Percentiles rank a stretch among this genome's conserved stretches.
phyloP scores from a whole-genome alignment of 1,140 invertebrate species.

The Trichonephila inaurata region DNA sequence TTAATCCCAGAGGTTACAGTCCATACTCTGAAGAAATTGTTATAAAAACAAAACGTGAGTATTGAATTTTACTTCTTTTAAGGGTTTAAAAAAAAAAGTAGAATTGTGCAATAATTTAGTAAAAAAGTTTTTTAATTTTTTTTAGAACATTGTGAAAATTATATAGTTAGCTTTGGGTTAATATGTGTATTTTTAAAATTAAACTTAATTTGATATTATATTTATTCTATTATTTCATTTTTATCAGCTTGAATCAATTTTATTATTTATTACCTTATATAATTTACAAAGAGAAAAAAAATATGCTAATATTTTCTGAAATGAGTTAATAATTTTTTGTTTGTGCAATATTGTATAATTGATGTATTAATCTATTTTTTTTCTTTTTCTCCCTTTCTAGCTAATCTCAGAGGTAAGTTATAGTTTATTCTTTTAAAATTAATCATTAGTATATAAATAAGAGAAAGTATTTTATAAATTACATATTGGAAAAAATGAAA shows the following conservation, averaged over 20 bases:
- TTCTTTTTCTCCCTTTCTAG: conserved; percentile 18
- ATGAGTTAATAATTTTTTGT: not conserved
- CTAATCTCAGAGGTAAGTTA: conserved; percentile 69
- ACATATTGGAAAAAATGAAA: not conserved
- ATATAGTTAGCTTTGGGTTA: too few species aligned
- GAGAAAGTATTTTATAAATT: not conserved
- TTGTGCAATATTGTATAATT: not conserved
- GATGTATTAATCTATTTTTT: not conserved
- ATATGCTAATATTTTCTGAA: not conserved
- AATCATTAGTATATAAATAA: too few species aligned
- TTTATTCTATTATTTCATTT: too few species aligned
- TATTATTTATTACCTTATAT: not conserved
- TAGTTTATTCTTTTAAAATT: conserved; percentile 21
- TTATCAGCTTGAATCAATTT: too few species aligned
- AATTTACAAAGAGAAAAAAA: not conserved
- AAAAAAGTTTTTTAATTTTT: too few species aligned
- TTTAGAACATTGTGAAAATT: too few species aligned
- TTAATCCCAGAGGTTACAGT: conserved; percentile 78
- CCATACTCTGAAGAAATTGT: conserved; percentile 78
- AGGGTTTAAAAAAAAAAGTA: too few species aligned
- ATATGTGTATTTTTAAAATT: too few species aligned
- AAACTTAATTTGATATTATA: too few species aligned
- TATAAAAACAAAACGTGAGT: conserved; percentile 78
- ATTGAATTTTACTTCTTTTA: not conserved
- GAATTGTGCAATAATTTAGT: too few species aligned